Conservation (phyloP, 2,797 vertebrate genomes). For the Pseudomugil tenellus region DNA sequence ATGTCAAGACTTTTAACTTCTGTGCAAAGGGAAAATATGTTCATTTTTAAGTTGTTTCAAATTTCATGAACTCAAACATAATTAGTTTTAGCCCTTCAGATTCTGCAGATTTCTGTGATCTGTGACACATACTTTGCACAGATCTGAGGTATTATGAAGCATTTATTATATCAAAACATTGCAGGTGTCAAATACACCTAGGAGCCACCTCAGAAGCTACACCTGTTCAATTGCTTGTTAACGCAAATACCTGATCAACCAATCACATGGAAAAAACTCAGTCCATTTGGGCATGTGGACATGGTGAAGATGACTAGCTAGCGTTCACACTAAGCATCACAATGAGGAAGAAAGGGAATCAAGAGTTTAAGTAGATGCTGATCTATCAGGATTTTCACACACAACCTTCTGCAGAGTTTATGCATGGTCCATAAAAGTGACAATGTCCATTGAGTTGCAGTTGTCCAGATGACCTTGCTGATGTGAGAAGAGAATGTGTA, state of each 20-base stretch:
- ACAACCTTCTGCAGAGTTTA: too few relatives aligned
- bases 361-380: too few relatives aligned
- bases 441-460: too few relatives aligned
- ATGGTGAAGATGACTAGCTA: neutral
- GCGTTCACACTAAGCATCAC: neutral
- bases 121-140: neutral
- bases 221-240: neutral
- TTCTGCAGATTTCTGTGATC: neutral
- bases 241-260: neutral
- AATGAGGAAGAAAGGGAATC: neutral
- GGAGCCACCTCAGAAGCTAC: neutral
- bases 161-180: neutral
- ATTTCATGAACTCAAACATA: neutral
- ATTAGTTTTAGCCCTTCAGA: constrained; percentile 4
- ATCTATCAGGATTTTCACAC: too few relatives aligned
- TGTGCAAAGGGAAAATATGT: constrained; percentile 12
- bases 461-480: too few relatives aligned
- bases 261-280: neutral
- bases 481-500: too few relatives aligned
- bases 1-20: constrained; percentile 20
- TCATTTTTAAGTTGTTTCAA: constrained; percentile 29
- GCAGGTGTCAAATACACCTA: neutral
- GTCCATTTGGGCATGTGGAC: neutral
- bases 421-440: too few relatives aligned
- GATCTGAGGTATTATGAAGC: neutral